Base-by-base conservation (phyloP, 2,888 invertebrate genomes). In the Oasisia sp. region DNA sequence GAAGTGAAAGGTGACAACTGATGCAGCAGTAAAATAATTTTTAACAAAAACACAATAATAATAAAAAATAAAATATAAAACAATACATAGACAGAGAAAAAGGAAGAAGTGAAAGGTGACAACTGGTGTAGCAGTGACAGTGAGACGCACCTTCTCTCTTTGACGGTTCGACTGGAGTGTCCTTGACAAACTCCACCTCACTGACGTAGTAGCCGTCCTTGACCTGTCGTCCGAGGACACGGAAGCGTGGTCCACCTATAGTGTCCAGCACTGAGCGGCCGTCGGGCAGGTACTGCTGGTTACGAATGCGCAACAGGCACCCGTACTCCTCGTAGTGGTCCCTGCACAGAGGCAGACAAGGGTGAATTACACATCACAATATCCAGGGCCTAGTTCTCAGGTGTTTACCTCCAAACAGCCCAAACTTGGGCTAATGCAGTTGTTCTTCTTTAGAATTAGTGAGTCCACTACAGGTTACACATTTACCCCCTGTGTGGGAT, bases 161-260 rank as follows among this genome's bases (percentile, higher is more conserved):
- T 8, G 44, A 91, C 95, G 97, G 97, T 32, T 91, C 44, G 19
- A 98, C 97, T 0, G 97, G 96, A 14, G 97, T 97, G 96, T 98
- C 98, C 94, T 97, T 96, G 92, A 98, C 97, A 95, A 97, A 97
- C 95, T 98, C 97, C 14, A 99, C 98, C 94, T 97, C 97, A 11
- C 98, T 99, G 27, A 98, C 98, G 95, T 98, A 98, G 95, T 98
- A 99, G 32, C 98, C 99, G 95, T 99, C 98, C 95, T 97, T 95
- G 95, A 98, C 97, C 91, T 97, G 97, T 93, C 98, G 97, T 89
- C 97, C 97, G 9, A 98, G 95, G 5, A 98, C 98, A 95, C 97
- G 97, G 96, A 99, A 99, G 93, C 99, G 97, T 93, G 97, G 97
- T 27, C 98, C 97, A 2, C 99, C 99, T 7, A 98, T 97, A 0